phyloP scores from a whole-genome alignment of 2,797 vertebrate species.

The Pipistrellus pygmaeus region DNA sequence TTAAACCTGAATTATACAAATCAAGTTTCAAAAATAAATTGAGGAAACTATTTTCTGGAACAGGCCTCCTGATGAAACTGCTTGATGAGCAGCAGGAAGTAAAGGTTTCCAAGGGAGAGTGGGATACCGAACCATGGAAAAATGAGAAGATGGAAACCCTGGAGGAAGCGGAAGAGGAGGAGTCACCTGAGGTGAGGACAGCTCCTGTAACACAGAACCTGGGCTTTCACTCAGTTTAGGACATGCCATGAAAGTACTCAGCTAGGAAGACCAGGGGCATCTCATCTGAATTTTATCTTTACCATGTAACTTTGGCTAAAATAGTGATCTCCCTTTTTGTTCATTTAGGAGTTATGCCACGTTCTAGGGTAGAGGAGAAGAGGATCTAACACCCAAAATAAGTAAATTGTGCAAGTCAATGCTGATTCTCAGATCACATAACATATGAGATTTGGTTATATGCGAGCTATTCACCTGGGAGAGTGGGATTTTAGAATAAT shows the following conservation, averaged over 20 bases:
- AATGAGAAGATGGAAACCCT: background rate
- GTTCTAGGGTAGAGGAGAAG: background rate
- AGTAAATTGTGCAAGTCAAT: background rate
- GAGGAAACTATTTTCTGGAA: slow-evolving; percentile 64
- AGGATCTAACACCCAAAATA: background rate
- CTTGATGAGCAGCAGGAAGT: slow-evolving; percentile 68
- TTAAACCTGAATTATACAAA: background rate
- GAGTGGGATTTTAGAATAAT: background rate
- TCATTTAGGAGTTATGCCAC: background rate
- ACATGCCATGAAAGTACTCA: background rate
- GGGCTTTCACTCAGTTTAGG: background rate
- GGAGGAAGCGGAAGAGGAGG: background rate
- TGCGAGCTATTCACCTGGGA: background rate
- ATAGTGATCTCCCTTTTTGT: background rate
- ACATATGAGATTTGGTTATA: background rate
- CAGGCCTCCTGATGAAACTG: slow-evolving; percentile 74
- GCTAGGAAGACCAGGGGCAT: background rate
- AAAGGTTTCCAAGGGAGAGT: background rate
- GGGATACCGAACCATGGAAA: background rate
- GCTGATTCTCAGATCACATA: background rate
- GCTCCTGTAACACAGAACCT: fast-evolving
- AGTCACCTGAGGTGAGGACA: slow-evolving; percentile 60
- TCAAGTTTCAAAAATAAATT: background rate
- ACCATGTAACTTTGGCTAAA: background rate
- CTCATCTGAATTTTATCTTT: background rate